A percentile compares a stretch with the other conserved stretches of the same genome.
These are phyloP conservation scores for Frankliniella intonsa DNA, from an alignment of 2,888 invertebrate species.

Conservation along the genomic window DNA sequence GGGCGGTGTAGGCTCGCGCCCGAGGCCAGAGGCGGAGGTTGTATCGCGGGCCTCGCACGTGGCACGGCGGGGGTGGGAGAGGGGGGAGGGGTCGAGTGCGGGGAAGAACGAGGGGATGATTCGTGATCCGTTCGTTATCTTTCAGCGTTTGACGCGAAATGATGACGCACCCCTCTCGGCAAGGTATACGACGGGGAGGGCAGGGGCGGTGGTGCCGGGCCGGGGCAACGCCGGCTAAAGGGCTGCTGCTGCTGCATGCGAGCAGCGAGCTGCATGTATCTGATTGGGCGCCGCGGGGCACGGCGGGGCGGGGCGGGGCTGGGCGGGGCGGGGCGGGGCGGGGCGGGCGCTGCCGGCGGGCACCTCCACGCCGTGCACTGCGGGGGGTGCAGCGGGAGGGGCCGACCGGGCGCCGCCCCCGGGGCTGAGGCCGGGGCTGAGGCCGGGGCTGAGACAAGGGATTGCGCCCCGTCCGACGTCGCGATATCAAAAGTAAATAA, in stretches of 20 bases:
- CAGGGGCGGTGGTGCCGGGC: background rate
- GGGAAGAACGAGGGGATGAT: background rate
- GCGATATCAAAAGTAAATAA: background rate
- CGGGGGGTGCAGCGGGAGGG: background rate
- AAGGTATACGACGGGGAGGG: background rate
- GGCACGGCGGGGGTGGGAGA: background rate
- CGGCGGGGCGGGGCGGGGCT: background rate
- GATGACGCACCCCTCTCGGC: background rate
- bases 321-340: background rate
- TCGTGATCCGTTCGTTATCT: background rate
- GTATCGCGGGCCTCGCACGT: too few species aligned
- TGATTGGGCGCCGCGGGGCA: constrained; percentile 17
- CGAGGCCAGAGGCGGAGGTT: too few species aligned
- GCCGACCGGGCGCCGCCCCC: background rate
- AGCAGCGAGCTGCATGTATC: constrained; percentile 1
- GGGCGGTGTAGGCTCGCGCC: too few species aligned
- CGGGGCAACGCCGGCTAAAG: background rate
- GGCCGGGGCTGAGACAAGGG: background rate
- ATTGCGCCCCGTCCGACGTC: background rate
- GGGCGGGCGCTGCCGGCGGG: background rate
- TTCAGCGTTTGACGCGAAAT: constrained; percentile 10
- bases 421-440: background rate
- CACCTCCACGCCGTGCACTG: background rate
- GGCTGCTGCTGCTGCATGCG: background rate
- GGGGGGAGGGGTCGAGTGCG: background rate